Conservation (phyloP, 2,888 invertebrate genomes). For the Himalopsyche anomala region DNA sequence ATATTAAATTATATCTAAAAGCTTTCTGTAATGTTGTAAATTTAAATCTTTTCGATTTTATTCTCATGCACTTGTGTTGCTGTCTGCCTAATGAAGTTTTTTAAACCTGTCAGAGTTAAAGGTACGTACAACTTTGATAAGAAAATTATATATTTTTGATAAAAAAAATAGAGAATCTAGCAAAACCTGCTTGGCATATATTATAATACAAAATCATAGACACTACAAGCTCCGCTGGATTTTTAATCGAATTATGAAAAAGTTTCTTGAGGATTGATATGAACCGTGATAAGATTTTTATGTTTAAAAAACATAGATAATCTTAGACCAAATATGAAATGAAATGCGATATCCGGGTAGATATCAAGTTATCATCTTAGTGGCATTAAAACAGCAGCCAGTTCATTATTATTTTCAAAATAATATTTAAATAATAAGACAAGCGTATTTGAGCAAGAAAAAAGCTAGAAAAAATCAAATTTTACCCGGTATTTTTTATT, state of each 20-base stretch:
- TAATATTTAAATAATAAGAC: too few species aligned
- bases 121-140: not conserved
- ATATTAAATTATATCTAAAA: too few species aligned
- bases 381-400: not conserved
- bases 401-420: too few species aligned
- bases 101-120: not conserved
- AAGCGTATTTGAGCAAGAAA: too few species aligned
- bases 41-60: too few species aligned
- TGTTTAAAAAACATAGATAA: not conserved
- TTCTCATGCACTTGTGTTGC: too few species aligned
- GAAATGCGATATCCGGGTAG: constrained; percentile 1
- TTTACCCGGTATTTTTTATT: too few species aligned
- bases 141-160: not conserved
- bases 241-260: constrained; percentile 40
- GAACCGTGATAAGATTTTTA: not conserved
- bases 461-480: too few species aligned
- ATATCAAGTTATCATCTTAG: not conserved
- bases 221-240: constrained; percentile 11
- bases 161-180: not conserved
- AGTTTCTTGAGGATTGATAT: not conserved
- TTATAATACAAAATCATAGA: not conserved
- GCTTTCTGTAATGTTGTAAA: too few species aligned
- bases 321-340: constrained; percentile 12
- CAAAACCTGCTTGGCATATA: constrained; percentile 21
- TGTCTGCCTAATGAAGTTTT: not conserved